Evolutionary conservation across 2,888 invertebrate genomes (phyloP), one percentile per base, ranked within the genome.

Genomic region (Caenorhabditis sp.): DNA sequence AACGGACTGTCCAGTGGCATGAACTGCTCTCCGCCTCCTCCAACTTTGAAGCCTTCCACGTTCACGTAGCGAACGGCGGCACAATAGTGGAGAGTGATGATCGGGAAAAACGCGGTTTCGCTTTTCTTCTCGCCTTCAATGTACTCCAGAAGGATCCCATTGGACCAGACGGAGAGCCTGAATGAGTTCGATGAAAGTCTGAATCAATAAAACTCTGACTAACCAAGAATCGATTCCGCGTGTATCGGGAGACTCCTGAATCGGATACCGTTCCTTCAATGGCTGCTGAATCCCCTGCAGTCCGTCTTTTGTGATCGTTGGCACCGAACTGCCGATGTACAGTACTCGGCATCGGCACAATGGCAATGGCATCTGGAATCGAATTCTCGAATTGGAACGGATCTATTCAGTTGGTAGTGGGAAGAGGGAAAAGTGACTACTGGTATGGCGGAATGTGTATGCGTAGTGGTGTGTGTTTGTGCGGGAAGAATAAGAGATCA

Each of bases 301-400:
- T 64, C 98, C 98, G 92, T 99, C 98, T 93, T 98, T 98, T 92
- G 97, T 97, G 92, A 97, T 96, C 92, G 97, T 96, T 35, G 98
- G 97, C 90, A 98, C 97, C 26, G 97, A 95, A 89, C 96, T 96
- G 88, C 98, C 98, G 90, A 99, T 94, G 93, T 98, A 99, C 78
- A 98, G 94, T 69, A 98, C 98, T 85, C 97, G 95, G 93, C 97
- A 98, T 90, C 97, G 95, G 93, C 98, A 97, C 92, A 97, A 97
- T 92, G 97, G 97, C 91, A 90, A 84, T 18, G 85, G 82, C 88
- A 88, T 89, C 79, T 60, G 64, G 65, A 51, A 56, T 28, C 35
- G 24, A 20, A 24, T 26, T 32, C 9, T 6, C 9, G 50, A 60
- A 32, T 50, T 20, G 64, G 28, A 47, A 20, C 2, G 11, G n/a